phyloP scores from a whole-genome alignment of 2,113 vertebrate genomes.

The Diadophis punctatus region DNA sequence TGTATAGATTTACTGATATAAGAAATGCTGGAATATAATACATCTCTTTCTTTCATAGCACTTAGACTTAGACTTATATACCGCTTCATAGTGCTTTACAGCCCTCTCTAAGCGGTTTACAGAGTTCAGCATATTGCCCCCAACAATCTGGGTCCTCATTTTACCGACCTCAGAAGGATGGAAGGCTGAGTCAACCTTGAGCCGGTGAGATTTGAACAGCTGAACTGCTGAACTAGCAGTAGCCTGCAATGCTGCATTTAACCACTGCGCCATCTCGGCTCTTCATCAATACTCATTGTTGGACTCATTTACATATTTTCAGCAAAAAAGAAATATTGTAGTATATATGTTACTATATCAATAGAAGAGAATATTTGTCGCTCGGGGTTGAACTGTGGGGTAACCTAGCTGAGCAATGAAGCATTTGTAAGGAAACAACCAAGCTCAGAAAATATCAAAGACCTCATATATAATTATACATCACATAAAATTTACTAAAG shows the following conservation, averaged over 20 bases:
- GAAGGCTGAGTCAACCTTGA: too few relatives aligned
- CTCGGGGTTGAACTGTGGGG: not conserved
- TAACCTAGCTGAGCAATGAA: not conserved
- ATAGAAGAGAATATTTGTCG: not conserved
- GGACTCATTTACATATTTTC: not conserved
- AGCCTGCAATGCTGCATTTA: too few relatives aligned
- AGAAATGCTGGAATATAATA: not conserved
- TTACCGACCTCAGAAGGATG: too few relatives aligned
- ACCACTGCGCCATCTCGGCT: too few relatives aligned
- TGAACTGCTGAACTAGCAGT: too few relatives aligned
- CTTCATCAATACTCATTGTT: too few relatives aligned
- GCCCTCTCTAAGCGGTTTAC: too few relatives aligned
- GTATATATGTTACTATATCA: not conserved
- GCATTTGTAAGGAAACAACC: not conserved
- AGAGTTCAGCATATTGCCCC: too few relatives aligned
- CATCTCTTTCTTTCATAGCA: not conserved
- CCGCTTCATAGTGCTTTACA: too few relatives aligned
- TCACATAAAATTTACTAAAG: not conserved
- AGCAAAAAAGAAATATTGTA: constrained; percentile 6
- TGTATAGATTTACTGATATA: not conserved
- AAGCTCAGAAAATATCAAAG: not conserved
- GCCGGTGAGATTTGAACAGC: too few relatives aligned
- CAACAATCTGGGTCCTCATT: too few relatives aligned
- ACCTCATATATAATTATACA: not conserved
- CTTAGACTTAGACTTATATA: too few relatives aligned